Percentiles rank a stretch among this genome's conserved stretches.
phyloP scores from a whole-genome alignment of 2,797 vertebrate genomes.

The Halcyon badia region DNA sequence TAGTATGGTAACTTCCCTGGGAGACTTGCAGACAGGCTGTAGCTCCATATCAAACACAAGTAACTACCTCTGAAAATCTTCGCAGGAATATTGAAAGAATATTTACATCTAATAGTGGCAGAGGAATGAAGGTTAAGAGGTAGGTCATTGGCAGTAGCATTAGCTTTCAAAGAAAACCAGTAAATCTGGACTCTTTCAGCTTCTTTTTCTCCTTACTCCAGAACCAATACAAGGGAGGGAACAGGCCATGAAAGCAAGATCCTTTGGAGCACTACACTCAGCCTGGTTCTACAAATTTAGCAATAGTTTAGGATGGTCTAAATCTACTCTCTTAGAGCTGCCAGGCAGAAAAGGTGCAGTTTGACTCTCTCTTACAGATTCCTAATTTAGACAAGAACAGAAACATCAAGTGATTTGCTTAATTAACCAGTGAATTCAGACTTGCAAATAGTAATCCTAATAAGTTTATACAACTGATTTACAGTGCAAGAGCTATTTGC shows the following conservation, averaged over 20 bases:
- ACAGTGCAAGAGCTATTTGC: neutral
- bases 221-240: neutral
- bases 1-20: neutral
- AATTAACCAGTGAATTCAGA: neutral
- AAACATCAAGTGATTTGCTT: neutral
- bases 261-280: neutral
- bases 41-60: neutral
- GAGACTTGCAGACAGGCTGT: neutral
- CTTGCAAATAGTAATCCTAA: neutral
- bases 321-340: neutral
- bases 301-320: neutral
- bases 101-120: neutral
- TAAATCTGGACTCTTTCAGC: neutral
- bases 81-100: neutral
- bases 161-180: neutral
- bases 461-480: neutral
- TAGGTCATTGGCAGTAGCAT: neutral
- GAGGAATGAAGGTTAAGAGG: neutral
- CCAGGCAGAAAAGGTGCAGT: neutral
- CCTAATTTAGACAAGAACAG: neutral
- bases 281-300: neutral
- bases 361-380: neutral
- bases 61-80: neutral
- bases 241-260: neutral
- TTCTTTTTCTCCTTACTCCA: neutral